Conservation (phyloP, 2,888 invertebrate species). For the Zaprionus obscuricornis region DNA sequence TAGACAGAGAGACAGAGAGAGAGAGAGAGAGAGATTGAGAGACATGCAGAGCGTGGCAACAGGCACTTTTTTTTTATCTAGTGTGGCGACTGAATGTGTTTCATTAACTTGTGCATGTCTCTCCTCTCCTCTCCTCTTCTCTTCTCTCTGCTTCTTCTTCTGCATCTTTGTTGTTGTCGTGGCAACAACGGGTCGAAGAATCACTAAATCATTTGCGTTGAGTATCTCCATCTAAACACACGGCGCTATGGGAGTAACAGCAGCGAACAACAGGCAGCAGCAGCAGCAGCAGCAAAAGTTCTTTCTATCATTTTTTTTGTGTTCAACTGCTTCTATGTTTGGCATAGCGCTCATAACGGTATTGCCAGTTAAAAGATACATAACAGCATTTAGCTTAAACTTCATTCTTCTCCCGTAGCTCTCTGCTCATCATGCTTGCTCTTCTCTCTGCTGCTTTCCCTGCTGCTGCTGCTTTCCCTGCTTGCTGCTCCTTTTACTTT, state of each 20-base stretch:
- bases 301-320: no score
- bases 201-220: constrained; percentile 51
- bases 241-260: constrained; percentile 10
- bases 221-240: constrained; percentile 26
- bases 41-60: background rate
- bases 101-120: constrained; percentile 38
- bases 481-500: no score
- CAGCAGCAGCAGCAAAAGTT: no score
- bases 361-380: constrained; percentile 58
- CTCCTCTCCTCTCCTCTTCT: background rate
- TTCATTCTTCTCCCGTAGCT: no score
- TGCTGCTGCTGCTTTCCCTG: no score
- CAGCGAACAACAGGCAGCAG: no score
- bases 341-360: constrained; percentile 58
- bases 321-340: constrained; percentile 7
- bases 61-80: constrained; percentile 37
- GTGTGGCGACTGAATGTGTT: constrained; percentile 16
- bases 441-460: no score
- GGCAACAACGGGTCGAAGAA: constrained; percentile 49
- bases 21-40: background rate
- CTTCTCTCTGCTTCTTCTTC: background rate
- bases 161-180: constrained; percentile 3
- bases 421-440: no score
- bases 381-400: constrained; percentile 70
- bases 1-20: background rate